Base-by-base conservation (phyloP, 2,797 vertebrate species). In the Silurus aristotelis region DNA sequence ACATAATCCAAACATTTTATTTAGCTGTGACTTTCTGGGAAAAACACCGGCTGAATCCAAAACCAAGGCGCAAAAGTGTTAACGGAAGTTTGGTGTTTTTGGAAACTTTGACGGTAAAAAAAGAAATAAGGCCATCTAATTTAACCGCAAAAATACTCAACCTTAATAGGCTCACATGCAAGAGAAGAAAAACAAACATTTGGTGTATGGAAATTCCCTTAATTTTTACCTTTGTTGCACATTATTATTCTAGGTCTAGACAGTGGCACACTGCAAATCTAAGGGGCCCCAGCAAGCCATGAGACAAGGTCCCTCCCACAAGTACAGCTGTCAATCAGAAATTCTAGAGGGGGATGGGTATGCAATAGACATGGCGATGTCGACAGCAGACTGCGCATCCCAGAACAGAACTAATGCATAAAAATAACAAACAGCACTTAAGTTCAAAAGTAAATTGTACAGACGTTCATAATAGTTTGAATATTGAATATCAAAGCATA, bases 271-370 rank as follows among this genome's bases (percentile, higher is more conserved):
- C 22, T 79, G 43, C 60, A 52, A 67, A 67, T 52, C n/a, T 27
- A n/a, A 80, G n/a, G n/a, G 63, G 63, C 63, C 46, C 14, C 43
- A 52, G 9, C 46, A 52, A 80, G 38, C n/a, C 78, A 80, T 6
- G n/a, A 80, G 61, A 66, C 46, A 55, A 66, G 61, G 9, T 20
- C 63, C 78, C 15, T 15, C 63, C 78, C 56, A 80, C 5, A 5
- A 55, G 43, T 20, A 27, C 15, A 5, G 63, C 63, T 67, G 63
- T 80, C 78, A 80, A 67, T 80, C 60, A 80, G 60, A 48, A 66
- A 80, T 22, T 27, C 4, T 19, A 19, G 10, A 13, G 63, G 78
- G 77, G 79, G 79, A 52, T 55, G 79, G 63, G 46, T 66, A 80
- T 5, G 8, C 27, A 13, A 78, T 14, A 19, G 77, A 66, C n/a